Evolutionary conservation across 2,888 invertebrate species (phyloP).

Genomic region (Rhingia rostrata): DNA sequence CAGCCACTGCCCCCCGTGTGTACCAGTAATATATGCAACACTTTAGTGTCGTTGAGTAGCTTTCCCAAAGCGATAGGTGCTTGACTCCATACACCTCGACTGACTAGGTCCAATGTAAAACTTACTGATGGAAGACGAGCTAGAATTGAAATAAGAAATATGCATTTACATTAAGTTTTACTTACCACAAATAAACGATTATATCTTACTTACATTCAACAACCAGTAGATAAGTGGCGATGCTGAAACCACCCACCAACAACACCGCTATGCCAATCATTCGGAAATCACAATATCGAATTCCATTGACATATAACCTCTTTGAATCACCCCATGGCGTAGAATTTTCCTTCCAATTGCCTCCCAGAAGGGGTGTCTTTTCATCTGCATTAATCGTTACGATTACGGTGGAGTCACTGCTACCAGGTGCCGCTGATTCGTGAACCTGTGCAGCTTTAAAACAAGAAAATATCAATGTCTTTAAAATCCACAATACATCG

Average conservation of each 20-base stretch:
- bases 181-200: background rate
- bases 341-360: conserved; percentile 23
- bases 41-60: conserved; percentile 76
- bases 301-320: background rate
- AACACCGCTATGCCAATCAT: conserved; percentile 77
- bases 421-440: background rate
- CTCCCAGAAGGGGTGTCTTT: conserved; percentile 75
- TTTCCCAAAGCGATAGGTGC: conserved; percentile 65
- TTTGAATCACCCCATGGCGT: background rate
- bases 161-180: conserved; percentile 45
- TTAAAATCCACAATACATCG: conserved; percentile 21
- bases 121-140: conserved; percentile 75
- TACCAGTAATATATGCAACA: conserved; percentile 82
- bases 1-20: conserved; percentile 83
- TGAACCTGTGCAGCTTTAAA: conserved; percentile 32
- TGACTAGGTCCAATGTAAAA: conserved; percentile 78
- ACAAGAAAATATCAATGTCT: background rate
- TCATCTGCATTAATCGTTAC: conserved; percentile 76
- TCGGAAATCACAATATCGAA: conserved; percentile 76
- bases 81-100: conserved; percentile 79
- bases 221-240: conserved; percentile 80
- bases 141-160: conserved; percentile 21
- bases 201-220: conserved; percentile 78
- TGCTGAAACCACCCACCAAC: conserved; percentile 76
- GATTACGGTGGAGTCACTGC: conserved; percentile 60